Percentiles rank a stretch among this genome's conserved stretches.
phyloP scores from a whole-genome alignment of 2,888 invertebrate species.

The Bellardia bayeri region DNA sequence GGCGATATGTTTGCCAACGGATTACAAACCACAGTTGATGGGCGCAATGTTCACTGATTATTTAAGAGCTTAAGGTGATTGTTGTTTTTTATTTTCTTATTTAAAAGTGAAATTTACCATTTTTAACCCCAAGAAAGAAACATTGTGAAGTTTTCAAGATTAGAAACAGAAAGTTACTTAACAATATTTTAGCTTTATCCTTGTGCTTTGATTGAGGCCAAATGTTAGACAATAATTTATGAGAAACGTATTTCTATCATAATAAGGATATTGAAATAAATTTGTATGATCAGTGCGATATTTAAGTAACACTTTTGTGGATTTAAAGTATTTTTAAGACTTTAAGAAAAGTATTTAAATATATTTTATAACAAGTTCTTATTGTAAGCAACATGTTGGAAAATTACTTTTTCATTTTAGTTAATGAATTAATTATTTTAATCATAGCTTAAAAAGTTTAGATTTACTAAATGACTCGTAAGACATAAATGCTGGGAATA shows the following conservation, averaged over 20 bases:
- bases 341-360: too few relatives aligned
- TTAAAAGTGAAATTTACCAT: conserved; percentile 49
- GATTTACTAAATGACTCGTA: too few relatives aligned
- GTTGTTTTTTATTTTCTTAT: conserved; percentile 2
- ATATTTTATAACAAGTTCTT: too few relatives aligned
- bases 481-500: too few relatives aligned
- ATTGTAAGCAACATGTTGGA: too few relatives aligned
- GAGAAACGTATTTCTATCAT: not conserved
- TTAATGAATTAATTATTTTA: too few relatives aligned
- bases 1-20: conserved; percentile 23
- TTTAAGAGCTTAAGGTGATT: conserved; percentile 35
- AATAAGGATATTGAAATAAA: not conserved
- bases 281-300: not conserved
- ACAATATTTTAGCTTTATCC: not conserved
- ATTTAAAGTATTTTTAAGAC: too few relatives aligned
- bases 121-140: not conserved
- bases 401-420: too few relatives aligned
- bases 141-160: not conserved
- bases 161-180: conserved; percentile 16
- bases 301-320: not conserved
- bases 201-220: conserved; percentile 19
- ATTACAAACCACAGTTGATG: conserved; percentile 28
- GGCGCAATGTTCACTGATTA: conserved; percentile 27
- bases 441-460: too few relatives aligned
- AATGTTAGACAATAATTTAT: not conserved